Base-by-base conservation (phyloP, 2,113 vertebrate genomes). In the Chascanopsetta lugubris region DNA sequence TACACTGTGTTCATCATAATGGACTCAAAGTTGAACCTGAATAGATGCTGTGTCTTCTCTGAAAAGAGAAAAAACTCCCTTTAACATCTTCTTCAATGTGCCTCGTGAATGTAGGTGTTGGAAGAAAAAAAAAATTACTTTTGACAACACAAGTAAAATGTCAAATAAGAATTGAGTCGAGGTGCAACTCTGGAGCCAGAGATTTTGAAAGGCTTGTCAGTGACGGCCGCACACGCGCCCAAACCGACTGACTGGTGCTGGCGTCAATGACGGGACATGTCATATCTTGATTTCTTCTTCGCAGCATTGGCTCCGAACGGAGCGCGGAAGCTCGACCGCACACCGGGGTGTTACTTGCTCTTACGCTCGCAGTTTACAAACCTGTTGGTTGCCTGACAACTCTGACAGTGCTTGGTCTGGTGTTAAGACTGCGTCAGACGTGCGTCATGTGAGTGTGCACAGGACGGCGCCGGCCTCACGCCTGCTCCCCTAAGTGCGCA, bases 311-410 rank as follows among this genome's bases (percentile, higher is more conserved):
- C 40, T 50, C 29, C 36, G 69, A 40, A 69, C 60, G 29, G 17
- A 51, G 17, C 30, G 40, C 32, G 48, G 42, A 73, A 63, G 21
- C 22, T 60, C 36, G 53, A 34, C 27, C 62, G 36, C 43, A 59
- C 43, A 56, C 29, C n/a, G n/a, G 42, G 51, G 46, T 29, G 34
- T 22, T 27, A 43, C 21, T n/a, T 49, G 18, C 46, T 57, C 72
- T 64, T 55, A 43, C 53, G 43, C 58, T 61, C 30, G 63, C 3
- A 68, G 27, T 72, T 79, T 56, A 48, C 61, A 72, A 77, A 70
- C 53, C 48, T 61, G 68, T 56, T 81, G 75, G n/a, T 71, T 86
- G 74, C 69, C 71, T 54, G 50, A 79, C 64, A 69, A 77, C 75
- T 66, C 15, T 43, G 27, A 77, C 68, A 77, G 50, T 32, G 60